These are phyloP conservation scores for Nomada lathburiana DNA, from an alignment of 2,888 invertebrate genomes.

Conservation along the genomic window DNA sequence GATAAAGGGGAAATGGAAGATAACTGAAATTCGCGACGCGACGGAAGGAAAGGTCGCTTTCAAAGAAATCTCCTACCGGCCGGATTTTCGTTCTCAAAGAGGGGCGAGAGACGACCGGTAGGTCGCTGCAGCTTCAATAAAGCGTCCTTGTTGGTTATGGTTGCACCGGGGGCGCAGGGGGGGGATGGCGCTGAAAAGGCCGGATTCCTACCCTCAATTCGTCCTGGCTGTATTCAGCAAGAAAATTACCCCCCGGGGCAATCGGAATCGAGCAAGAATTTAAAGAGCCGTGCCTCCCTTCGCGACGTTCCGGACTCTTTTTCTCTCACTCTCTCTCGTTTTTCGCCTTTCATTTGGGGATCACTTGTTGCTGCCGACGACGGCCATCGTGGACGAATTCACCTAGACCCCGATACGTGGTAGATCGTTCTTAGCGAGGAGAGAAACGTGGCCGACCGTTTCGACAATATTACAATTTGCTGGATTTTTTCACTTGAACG, in stretches of 20 bases:
- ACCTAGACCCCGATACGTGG: no score
- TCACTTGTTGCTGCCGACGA: conserved; percentile 18
- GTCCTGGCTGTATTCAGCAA: conserved; percentile 20
- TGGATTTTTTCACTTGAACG: no score
- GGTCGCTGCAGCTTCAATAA: conserved; percentile 11
- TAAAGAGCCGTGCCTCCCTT: conserved; percentile 9
- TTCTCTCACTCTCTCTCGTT: neutral
- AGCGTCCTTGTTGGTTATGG: conserved; percentile 25
- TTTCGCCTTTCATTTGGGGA: neutral
- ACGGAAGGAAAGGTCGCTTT: neutral
- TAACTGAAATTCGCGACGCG: conserved; percentile 10
- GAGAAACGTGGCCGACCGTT: neutral
- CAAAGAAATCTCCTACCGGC: conserved; percentile 27
- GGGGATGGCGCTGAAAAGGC: conserved; percentile 18
- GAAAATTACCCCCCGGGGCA: conserved; percentile 33
- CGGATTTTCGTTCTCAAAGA: conserved; percentile 31
- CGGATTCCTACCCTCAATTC: conserved; percentile 19
- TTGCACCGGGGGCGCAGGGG: conserved; percentile 14
- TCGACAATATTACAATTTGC: no score
- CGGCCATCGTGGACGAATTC: no score
- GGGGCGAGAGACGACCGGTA: neutral
- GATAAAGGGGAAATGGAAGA: conserved; percentile 12
- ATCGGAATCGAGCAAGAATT: conserved; percentile 21
- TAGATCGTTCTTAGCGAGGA: neutral
- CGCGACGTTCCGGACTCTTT: neutral